Evolutionary conservation across 2,888 invertebrate species (phyloP), one percentile per base, ranked within the genome.

Genomic region (Habrosyne pyritoides): DNA sequence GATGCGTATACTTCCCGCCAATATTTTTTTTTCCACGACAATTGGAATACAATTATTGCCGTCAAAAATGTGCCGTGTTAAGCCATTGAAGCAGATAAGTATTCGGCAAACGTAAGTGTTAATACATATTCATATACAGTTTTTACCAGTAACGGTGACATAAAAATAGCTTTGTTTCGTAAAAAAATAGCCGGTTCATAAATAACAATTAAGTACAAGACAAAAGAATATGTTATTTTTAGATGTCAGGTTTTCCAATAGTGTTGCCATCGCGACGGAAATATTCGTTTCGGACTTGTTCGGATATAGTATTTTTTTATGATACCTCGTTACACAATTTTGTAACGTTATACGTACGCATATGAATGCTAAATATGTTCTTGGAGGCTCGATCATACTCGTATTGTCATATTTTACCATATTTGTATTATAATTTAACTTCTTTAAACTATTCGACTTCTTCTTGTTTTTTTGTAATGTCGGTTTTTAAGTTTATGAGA

Each of bases 71-170:
- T 50, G 30, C 50, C 28, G 28, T 50, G 18, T 28, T 8, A 42
- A 42, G 14, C 10, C 21, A 48, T 48, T 26, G 33, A 53, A 30
- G 53, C 50, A 51, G 53, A 46, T 53, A 47, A 51, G 52, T 54
- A 57, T 54, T 53, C 62, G 53, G 53, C 47, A 28, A 49, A 49
- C 54, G 26, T 42, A 53, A 60, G 53, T 49, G 50, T 28, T 61
- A 42, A 83, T 88, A 70, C 75, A 88, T 89, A 89, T 89, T 87
- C 83, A 90, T 81, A 63, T 28, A 52, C 14, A 79, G 84, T 87
- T 90, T 89, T 89, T 89, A 89, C 70, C 75, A 83, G 86, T 84
- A 86, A 85, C 87, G 82, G 87, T 84, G 86, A 86, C 89, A 86
- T 84, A 85, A 86, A 84, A 87, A 84, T 83, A 76, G 79, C 70